phyloP scores from a whole-genome alignment of 2,113 vertebrate species.

The Sturnira hondurensis region DNA sequence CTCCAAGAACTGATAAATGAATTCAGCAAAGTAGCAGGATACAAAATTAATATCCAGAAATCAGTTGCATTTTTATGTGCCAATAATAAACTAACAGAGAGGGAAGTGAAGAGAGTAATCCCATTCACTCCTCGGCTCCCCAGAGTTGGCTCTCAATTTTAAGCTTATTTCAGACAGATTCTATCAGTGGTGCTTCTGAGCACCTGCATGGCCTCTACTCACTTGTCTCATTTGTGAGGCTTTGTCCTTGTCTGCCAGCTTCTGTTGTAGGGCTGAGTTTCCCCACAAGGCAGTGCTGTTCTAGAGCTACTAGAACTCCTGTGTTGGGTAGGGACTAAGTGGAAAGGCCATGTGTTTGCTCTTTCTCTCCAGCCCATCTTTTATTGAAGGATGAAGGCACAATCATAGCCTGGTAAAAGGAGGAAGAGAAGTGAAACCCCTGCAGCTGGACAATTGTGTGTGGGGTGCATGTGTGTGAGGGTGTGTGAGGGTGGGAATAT shows the following conservation, averaged over 20 bases:
- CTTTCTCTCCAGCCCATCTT: neutral
- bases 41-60: too few species aligned
- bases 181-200: neutral
- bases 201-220: neutral
- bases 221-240: neutral
- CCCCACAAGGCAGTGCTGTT: neutral
- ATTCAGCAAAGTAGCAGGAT: too few species aligned
- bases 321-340: neutral
- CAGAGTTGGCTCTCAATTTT: neutral
- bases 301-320: neutral
- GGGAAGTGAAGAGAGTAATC: too few species aligned
- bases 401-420: neutral
- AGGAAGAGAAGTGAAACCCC: neutral
- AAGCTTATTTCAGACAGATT: neutral
- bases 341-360: neutral
- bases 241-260: neutral
- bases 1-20: too few species aligned
- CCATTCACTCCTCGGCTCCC: neutral
- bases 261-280: neutral
- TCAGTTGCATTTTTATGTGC: too few species aligned
- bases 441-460: too few species aligned
- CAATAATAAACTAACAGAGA: too few species aligned
- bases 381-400: neutral
- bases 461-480: neutral
- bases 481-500: neutral